Conservation (phyloP, 2,888 invertebrate genomes). For the Nymphalis c-album region DNA sequence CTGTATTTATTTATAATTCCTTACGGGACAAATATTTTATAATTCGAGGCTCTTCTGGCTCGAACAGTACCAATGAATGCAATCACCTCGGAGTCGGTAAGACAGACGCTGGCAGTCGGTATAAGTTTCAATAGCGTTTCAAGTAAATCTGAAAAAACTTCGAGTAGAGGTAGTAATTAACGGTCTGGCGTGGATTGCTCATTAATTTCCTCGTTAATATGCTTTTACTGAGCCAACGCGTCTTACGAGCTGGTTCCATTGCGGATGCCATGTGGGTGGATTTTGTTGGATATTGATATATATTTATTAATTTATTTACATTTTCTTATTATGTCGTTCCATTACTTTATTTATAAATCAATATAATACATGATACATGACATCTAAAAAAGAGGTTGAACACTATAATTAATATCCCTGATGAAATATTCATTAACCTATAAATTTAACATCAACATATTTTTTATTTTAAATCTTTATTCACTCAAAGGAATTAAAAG, state of each 20-base stretch:
- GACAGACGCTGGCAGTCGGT: conserved; percentile 28
- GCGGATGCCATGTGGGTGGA: background rate
- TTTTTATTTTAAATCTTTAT: too few species aligned
- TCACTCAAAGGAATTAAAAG: too few species aligned
- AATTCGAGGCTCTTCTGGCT: too few species aligned
- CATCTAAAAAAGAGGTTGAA: too few species aligned
- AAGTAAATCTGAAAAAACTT: conserved; percentile 34
- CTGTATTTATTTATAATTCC: background rate
- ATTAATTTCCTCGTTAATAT: conserved; percentile 47
- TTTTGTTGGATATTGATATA: background rate
- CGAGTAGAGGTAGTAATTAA: conserved; percentile 43
- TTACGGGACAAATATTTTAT: background rate
- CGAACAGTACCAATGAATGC: conserved; percentile 29
- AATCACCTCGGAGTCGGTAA: conserved; percentile 23
- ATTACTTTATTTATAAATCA: background rate
- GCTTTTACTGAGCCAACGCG: conserved; percentile 34
- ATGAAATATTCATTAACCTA: too few species aligned
- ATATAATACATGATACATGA: background rate
- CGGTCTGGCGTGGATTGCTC: conserved; percentile 43
- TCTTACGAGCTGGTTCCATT: conserved; percentile 27
- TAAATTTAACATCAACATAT: too few species aligned
- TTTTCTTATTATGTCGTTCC: background rate
- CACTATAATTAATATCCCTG: too few species aligned
- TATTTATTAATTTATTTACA: background rate
- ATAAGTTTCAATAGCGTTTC: conserved; percentile 34